phyloP scores from a whole-genome alignment of 2,113 vertebrate species.

The Speoplatyrhinus poulsoni region DNA sequence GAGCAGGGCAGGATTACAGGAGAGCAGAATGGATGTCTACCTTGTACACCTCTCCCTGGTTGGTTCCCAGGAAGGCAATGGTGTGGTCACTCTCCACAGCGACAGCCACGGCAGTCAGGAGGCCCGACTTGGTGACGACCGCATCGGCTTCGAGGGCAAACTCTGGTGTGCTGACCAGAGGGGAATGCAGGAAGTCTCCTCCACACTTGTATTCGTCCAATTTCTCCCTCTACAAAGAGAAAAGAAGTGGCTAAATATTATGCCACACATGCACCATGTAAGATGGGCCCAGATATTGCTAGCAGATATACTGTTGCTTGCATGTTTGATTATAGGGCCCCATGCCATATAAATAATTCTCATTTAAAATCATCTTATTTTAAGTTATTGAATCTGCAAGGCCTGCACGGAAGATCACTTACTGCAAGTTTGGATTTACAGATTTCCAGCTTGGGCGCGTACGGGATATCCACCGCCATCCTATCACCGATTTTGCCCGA shows the following conservation, averaged over 20 bases:
- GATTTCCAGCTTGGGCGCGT: constrained; percentile 61
- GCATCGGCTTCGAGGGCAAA: constrained; percentile 59
- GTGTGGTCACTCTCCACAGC: constrained; percentile 84
- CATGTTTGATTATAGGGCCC: constrained; percentile 28
- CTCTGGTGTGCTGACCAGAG: constrained; percentile 82
- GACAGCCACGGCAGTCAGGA: constrained; percentile 84
- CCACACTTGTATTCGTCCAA: constrained; percentile 80
- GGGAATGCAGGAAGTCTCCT: constrained; percentile 89
- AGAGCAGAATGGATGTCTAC: constrained; percentile 25
- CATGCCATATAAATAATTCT: neutral
- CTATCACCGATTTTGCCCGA: constrained; percentile 50
- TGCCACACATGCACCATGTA: too few species aligned
- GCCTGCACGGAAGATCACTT: constrained; percentile 30
- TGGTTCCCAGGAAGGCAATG: constrained; percentile 88
- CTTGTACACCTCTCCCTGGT: constrained; percentile 80
- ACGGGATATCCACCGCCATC: constrained; percentile 84
- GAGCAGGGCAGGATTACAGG: neutral
- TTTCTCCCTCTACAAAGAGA: constrained; percentile 45
- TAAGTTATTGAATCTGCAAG: constrained; percentile 8
- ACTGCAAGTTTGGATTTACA: constrained; percentile 63
- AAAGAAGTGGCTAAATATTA: neutral
- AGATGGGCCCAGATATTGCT: neutral
- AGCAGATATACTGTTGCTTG: neutral
- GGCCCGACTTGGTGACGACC: constrained; percentile 54
- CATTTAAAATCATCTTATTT: neutral